These are phyloP conservation scores for Sepiola atlantica DNA, from an alignment of 2,888 invertebrate genomes.

Conservation along the genomic window DNA sequence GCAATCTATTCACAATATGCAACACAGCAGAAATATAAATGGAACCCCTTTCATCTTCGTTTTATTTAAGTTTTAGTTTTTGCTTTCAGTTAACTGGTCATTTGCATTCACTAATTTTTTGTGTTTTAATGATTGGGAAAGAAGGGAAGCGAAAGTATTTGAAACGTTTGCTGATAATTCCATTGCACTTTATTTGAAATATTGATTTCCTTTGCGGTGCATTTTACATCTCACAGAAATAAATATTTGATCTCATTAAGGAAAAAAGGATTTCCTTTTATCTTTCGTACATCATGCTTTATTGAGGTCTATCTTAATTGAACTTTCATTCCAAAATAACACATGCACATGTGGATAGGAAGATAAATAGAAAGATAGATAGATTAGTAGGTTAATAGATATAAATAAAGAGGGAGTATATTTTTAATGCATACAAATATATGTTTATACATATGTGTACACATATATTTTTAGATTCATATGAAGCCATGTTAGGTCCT, in stretches of 20 bases:
- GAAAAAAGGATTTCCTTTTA: background rate
- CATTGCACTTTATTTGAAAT: background rate
- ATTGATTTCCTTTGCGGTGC: background rate
- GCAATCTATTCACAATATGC: background rate
- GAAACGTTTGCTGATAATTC: background rate
- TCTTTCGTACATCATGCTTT: background rate
- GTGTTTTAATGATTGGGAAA: background rate
- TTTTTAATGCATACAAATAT: too few species aligned
- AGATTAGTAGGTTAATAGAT: too few species aligned
- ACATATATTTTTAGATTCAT: background rate
- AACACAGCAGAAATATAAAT: background rate
- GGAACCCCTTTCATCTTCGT: background rate
- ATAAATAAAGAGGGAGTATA: too few species aligned
- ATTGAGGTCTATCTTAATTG: background rate
- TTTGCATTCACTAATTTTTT: background rate
- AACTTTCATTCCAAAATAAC: background rate
- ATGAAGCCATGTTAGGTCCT: too few species aligned
- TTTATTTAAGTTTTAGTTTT: background rate
- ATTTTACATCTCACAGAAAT: background rate
- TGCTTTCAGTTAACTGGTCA: background rate
- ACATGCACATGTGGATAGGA: background rate
- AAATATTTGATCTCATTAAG: constrained; percentile 20
- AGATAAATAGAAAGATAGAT: background rate
- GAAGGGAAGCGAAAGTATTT: background rate
- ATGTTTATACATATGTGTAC: background rate